These are phyloP conservation scores for Xenus cinereus DNA, from an alignment of 2,113 vertebrate species.

Conservation along the genomic window DNA sequence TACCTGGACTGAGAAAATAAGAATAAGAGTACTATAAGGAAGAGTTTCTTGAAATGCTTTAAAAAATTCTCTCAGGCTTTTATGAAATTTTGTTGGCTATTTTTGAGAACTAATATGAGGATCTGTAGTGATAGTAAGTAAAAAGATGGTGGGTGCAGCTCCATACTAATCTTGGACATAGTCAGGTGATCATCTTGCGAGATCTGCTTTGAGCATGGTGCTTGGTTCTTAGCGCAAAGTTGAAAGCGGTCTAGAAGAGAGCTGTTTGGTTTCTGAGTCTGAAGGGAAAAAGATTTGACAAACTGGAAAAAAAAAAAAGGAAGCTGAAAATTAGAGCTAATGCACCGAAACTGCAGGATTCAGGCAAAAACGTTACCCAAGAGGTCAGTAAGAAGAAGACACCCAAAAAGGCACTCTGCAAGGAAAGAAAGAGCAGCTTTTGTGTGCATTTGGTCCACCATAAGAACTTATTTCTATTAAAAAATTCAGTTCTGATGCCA, in stretches of 20 bases:
- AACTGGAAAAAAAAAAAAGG: not conserved
- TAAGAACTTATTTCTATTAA: not conserved
- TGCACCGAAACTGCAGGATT: not conserved
- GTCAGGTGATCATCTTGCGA: not conserved
- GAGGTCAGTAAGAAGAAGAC: not conserved
- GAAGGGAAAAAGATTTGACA: not conserved
- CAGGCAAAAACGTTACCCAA: not conserved
- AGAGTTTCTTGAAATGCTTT: not conserved
- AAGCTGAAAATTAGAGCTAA: not conserved
- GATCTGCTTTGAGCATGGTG: not conserved
- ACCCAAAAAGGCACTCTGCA: not conserved
- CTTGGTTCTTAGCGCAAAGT: not conserved
- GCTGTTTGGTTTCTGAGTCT: not conserved
- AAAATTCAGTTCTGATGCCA: not conserved
- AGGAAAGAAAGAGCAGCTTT: not conserved
- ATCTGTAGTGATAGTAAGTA: not conserved
- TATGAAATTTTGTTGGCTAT: not conserved
- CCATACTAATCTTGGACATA: not conserved
- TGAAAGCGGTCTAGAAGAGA: not conserved
- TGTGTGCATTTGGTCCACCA: rapidly evolving
- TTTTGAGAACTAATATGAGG: not conserved
- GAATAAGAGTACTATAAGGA: not conserved
- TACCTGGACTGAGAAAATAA: not conserved
- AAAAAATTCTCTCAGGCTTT: not conserved
- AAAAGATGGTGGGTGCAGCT: not conserved